Conservation (phyloP, 2,888 invertebrate species). For the Spodoptera littoralis region DNA sequence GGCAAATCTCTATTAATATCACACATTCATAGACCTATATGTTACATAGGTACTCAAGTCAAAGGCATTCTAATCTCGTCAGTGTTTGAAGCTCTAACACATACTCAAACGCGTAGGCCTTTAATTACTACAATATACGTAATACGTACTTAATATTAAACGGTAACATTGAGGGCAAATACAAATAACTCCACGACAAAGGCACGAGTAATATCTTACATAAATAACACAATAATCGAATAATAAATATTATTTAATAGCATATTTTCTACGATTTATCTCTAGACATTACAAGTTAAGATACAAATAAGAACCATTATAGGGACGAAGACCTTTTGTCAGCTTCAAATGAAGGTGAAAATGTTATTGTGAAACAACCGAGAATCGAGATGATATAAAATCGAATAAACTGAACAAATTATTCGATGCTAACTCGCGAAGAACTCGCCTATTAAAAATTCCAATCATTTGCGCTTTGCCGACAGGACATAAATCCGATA, state of each 20-base stretch:
- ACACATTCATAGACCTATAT: not conserved
- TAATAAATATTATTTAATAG: constrained; percentile 21
- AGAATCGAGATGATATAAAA: constrained; percentile 11
- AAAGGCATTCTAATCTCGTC: constrained; percentile 36
- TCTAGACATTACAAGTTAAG: constrained; percentile 11
- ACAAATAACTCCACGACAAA: constrained; percentile 5
- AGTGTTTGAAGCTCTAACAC: constrained; percentile 19
- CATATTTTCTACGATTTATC: constrained; percentile 30
- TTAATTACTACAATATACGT: constrained; percentile 4
- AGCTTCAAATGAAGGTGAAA: constrained; percentile 3
- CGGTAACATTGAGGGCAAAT: constrained; percentile 17
- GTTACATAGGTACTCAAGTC: constrained; percentile 10
- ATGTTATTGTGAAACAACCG: not conserved
- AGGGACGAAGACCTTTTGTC: constrained; percentile 14
- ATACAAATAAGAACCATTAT: constrained; percentile 25
- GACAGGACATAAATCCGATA: constrained; percentile 53
- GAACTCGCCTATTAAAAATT: constrained; percentile 53
- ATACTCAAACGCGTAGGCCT: constrained; percentile 15
- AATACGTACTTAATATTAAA: constrained; percentile 19
- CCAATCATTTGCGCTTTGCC: constrained; percentile 52
- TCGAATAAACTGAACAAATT: constrained; percentile 36
- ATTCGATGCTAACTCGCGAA: constrained; percentile 33
- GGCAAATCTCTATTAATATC: constrained; percentile 3
- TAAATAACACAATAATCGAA: constrained; percentile 6
- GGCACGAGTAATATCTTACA: not conserved